Evolutionary conservation across 2,797 vertebrate genomes (phyloP).

Genomic region (Alca torda): DNA sequence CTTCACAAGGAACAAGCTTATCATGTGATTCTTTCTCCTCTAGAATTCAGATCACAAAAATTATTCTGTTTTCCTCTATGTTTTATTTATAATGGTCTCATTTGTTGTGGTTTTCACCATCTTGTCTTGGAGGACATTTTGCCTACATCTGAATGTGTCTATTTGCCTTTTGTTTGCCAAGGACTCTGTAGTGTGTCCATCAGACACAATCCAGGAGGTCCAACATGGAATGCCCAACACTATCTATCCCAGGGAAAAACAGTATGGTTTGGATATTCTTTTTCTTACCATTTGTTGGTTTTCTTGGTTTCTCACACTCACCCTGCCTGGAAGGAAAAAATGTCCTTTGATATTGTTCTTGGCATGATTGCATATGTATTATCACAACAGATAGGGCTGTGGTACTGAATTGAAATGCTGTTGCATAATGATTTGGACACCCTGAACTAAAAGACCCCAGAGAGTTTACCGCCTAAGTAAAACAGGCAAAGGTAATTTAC

Average conservation of each 20-base stretch:
- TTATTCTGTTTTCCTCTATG: background rate
- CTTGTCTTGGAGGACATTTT: background rate
- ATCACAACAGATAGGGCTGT: background rate
- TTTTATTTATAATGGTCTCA: background rate
- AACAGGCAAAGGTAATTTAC: background rate
- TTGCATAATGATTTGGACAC: background rate
- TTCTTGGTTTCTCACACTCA: background rate
- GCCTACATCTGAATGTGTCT: background rate
- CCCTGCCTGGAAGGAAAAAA: background rate
- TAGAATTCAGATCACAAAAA: background rate
- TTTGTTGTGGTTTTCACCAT: background rate
- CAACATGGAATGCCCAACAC: background rate
- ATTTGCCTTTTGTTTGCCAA: background rate
- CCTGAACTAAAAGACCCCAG: background rate
- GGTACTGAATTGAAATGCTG: background rate
- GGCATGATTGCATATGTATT: background rate
- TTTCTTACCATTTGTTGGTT: background rate
- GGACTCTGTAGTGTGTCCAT: rapidly evolving
- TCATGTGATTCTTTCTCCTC: background rate
- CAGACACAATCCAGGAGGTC: background rate
- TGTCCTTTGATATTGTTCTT: background rate
- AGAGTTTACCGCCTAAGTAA: background rate
- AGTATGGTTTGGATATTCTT: background rate
- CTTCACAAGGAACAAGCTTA: background rate
- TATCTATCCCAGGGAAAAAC: background rate